Percentiles rank a stretch among this genome's conserved stretches.
These are phyloP conservation scores for Catharus ustulatus DNA, from an alignment of 2,797 vertebrate genomes.

Conservation along the genomic window DNA sequence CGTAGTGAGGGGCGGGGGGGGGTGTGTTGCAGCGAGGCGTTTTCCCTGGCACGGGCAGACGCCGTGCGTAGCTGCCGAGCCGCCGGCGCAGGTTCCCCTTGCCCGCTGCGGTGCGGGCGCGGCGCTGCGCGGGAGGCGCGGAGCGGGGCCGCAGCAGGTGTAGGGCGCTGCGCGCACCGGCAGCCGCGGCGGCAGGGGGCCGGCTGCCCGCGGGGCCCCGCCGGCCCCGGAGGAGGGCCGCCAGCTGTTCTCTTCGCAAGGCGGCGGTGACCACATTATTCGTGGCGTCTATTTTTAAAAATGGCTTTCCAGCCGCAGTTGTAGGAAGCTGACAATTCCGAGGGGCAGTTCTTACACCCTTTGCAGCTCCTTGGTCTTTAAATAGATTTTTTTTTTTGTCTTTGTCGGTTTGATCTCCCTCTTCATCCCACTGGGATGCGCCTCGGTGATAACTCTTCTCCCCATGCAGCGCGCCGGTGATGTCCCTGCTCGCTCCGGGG, in stretches of 20 bases:
- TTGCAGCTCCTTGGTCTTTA: not conserved
- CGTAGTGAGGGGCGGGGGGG: not conserved
- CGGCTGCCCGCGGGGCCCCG: not conserved
- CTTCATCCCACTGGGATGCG: not conserved
- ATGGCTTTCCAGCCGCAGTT: constrained; percentile 19
- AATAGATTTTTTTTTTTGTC: not conserved
- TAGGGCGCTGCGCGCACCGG: not conserved
- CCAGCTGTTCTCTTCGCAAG: constrained; percentile 34
- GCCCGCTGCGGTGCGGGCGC: not conserved
- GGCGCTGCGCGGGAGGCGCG: not conserved
- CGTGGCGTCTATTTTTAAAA: constrained; percentile 47
- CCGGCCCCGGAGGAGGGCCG: not conserved
- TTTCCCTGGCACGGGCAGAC: not conserved
- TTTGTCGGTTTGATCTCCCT: not conserved
- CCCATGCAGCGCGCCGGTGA: not conserved
- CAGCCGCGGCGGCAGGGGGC: not conserved
- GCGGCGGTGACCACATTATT: not conserved
- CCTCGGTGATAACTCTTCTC: not conserved
- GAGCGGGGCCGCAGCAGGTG: not conserved
- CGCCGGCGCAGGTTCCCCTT: not conserved
- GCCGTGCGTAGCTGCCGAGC: not conserved
- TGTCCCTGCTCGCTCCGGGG: not conserved
- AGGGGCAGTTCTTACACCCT: not conserved
- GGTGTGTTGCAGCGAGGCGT: not conserved
- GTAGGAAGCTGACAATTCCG: not conserved